phyloP scores from a whole-genome alignment of 2,113 vertebrate genomes.

The Promerops cafer region DNA sequence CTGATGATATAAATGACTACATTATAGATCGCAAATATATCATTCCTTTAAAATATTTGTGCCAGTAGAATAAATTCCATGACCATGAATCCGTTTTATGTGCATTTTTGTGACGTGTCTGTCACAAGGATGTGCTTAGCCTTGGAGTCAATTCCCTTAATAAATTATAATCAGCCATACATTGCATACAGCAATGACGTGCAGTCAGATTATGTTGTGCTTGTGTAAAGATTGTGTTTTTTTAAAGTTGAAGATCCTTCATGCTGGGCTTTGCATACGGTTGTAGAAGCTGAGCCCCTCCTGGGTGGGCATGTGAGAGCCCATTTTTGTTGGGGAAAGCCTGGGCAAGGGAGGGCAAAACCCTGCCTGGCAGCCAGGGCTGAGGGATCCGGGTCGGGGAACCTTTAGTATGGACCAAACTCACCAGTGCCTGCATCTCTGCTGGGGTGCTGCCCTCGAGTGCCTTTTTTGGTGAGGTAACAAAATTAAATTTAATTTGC shows the following conservation, averaged over 20 bases:
- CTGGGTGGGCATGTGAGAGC: rapidly evolving
- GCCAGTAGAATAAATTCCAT: background rate
- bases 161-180: background rate
- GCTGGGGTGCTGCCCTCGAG: background rate
- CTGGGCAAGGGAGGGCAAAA: background rate
- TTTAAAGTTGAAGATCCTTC: background rate
- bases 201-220: background rate
- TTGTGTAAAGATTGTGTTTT: background rate
- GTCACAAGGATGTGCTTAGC: background rate
- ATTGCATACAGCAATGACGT: background rate
- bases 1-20: background rate
- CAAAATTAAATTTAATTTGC: background rate
- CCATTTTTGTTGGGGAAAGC: rapidly evolving
- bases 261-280: background rate
- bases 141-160: background rate
- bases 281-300: background rate
- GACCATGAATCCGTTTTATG: background rate
- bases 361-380: rapidly evolving
- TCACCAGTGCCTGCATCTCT: background rate
- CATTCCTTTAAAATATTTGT: background rate
- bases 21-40: background rate
- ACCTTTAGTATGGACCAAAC: background rate
- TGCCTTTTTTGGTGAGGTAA: background rate
- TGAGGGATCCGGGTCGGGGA: background rate
- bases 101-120: background rate